Percentiles rank a stretch among this genome's conserved stretches.
Evolutionary conservation across 2,113 vertebrate genomes (phyloP).

Genomic region (Mesitornis unicolor): DNA sequence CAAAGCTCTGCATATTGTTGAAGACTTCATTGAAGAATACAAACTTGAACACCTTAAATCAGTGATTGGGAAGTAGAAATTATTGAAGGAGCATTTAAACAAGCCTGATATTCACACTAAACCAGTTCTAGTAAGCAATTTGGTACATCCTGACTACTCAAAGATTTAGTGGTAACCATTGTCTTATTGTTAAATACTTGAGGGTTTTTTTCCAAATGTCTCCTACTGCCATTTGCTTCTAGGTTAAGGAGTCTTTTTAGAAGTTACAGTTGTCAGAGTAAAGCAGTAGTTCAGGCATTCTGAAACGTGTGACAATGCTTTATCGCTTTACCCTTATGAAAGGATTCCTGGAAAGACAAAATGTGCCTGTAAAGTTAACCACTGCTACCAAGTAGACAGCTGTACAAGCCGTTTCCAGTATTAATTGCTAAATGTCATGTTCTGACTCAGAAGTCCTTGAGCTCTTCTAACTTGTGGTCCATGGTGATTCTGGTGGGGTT

Average conservation of each 20-base stretch:
- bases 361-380: not conserved
- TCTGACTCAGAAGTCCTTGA: not conserved
- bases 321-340: not conserved
- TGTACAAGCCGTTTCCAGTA: not conserved
- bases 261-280: not conserved
- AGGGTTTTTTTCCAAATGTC: not conserved
- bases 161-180: not conserved
- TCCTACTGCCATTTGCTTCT: not conserved
- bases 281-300: not conserved
- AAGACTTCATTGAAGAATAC: slow-evolving; percentile 78
- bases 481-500: not conserved
- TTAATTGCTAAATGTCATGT: not conserved
- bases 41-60: slow-evolving; percentile 75
- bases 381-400: not conserved
- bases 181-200: not conserved
- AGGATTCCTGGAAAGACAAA: not conserved
- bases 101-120: not conserved
- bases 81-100: not conserved
- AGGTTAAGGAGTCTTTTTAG: not conserved
- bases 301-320: not conserved
- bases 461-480: not conserved
- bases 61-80: not conserved
- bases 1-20: slow-evolving; percentile 78
- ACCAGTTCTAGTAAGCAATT: not conserved
- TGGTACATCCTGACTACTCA: not conserved